Base-by-base conservation (phyloP, 2,888 invertebrate species). In the Lacanobia wlatinum region DNA sequence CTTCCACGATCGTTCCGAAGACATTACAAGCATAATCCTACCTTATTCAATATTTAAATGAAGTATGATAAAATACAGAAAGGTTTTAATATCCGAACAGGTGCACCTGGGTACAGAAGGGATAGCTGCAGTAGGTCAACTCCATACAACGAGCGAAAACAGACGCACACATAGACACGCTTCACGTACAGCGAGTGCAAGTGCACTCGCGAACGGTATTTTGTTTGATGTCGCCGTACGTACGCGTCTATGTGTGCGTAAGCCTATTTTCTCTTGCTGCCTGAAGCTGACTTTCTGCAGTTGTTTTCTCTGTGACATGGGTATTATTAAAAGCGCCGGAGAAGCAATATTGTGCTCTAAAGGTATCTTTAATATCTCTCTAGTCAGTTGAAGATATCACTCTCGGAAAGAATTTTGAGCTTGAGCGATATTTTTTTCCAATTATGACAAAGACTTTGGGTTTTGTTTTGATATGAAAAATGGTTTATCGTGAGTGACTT, bases 31-130 rank as follows among this genome's bases (percentile, higher is more conserved):
- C 76, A 83, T 83, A 83, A 85, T 86, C 84, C 85, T 73, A 84
- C 81, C 82, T 78, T 73, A 87, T 86, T 84, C 87, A 79, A 89
- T 85, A 83, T 90, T 88, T 85, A 88, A 89, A 88, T 89, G 84
- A 88, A 86, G 86, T 77, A 87, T 87, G 84, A 87, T 88, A 87
- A 87, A 88, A 78, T 85, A 88, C 84, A 85, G 76, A 69, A 84
- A 80, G 85, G 85, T 87, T 89, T 87, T 85, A 83, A 88, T 87
- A 86, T 84, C 84, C 66, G 65, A 76, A 78, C 66, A 73, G 62
- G 66, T 74, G 78, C 73, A 74, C 59, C 48, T 74, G 73, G 16
- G 2, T 40, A 50, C 40, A 10, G 48, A 50, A 56, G 28, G 48
- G 40, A 34, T 23, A 16, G 7, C 1, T n/a, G 12, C 55, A 73